phyloP scores from a whole-genome alignment of 1,140 invertebrate species.

The Trichonephila clavata region DNA sequence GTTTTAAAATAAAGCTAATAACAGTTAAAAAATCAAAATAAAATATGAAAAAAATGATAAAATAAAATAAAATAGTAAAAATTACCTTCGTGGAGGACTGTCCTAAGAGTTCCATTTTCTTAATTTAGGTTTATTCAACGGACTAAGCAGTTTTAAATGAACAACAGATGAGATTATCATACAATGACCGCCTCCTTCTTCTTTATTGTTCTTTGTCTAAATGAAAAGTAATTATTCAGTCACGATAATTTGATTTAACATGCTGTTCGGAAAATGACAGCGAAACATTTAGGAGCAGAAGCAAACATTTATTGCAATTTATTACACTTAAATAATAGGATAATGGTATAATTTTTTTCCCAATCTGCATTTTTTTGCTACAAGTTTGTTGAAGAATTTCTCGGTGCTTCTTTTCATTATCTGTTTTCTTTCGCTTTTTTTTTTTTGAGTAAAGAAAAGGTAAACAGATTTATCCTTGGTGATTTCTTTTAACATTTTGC shows the following conservation, averaged over 20 bases:
- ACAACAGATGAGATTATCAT: neutral
- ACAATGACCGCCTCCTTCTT: neutral
- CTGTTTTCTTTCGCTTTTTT: neutral
- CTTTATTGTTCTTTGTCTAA: constrained; percentile 13
- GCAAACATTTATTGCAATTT: neutral
- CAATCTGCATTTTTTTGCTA: neutral
- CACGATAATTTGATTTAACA: neutral
- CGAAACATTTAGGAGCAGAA: neutral
- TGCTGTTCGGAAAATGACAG: neutral
- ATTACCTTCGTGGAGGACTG: neutral
- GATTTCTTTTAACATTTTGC: neutral
- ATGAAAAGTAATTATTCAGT: neutral
- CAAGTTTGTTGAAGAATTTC: neutral
- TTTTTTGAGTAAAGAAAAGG: neutral
- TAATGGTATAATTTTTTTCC: too few relatives aligned
- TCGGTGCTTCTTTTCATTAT: neutral
- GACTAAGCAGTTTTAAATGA: neutral
- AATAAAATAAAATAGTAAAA: neutral
- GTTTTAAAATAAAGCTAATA: too few relatives aligned
- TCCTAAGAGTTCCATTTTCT: neutral
- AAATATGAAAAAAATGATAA: too few relatives aligned
- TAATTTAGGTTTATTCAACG: neutral
- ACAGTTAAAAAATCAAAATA: too few relatives aligned
- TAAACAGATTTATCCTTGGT: neutral
- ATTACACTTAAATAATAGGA: neutral